Base-by-base conservation (phyloP, 1,140 invertebrate species). In the Nixonia krombeini region DNA sequence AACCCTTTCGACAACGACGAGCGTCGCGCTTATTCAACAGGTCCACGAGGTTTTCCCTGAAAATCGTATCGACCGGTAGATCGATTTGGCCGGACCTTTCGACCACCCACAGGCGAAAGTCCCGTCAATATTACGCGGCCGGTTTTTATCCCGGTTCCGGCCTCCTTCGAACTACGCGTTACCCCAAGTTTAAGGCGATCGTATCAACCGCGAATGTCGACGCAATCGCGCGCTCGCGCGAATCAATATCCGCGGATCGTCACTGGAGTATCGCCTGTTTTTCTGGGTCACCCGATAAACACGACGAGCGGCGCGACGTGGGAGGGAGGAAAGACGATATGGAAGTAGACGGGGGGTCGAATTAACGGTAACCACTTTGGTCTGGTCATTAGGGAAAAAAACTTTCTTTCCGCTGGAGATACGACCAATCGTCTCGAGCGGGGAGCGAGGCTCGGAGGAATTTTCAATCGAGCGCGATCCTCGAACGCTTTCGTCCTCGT, bases 321-420 rank as follows among this genome's bases (percentile, higher is more conserved):
- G 12, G n/a, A 61, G 46, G 26, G 45, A 38, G 35, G 41, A 63
- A 45, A 58, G 64, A 61, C 29, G 44, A 53, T 41, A 62, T 31
- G 59, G 44, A 55, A 63, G 50, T 52, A 18, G 52, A 52, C 46
- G 55, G 71, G 40, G 37, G 51, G 61, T 62, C 66, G 75, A 82
- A 83, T 83, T 82, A 83, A 82, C 78, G 70, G 72, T 79, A 79
- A 80, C 77, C 75, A 80, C 78, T 75, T 70, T 56, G 62, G 61
- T 49, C 59, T 33, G 76, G 71, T 82, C 74, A 81, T 82, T 78
- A 79, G 72, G 72, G 75, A 74, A 75, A 74, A 59, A 63, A 78
- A 75, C 64, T 74, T 80, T 77, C 75, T 75, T 81, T 74, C 75
- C 70, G 69, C 31, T 72, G 59, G 59, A 74, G 76, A 70, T n/a